phyloP scores from a whole-genome alignment of 2,797 vertebrate species.

The Semotilus atromaculatus region DNA sequence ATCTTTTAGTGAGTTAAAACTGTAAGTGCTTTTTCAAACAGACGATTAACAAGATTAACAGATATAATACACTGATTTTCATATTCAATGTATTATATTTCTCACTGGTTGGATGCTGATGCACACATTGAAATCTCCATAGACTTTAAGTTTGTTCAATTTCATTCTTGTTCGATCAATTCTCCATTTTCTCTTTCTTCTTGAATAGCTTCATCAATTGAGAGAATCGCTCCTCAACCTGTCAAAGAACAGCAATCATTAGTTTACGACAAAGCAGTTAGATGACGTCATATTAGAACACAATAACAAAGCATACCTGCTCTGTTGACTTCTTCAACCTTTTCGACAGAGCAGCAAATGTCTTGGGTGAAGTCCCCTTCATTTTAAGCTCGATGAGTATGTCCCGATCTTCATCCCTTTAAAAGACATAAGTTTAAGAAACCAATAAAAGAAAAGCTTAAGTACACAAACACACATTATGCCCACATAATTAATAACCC shows the following conservation, averaged over 20 bases:
- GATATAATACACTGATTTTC: background rate
- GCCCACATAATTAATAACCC: background rate
- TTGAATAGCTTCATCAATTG: conserved; percentile 96
- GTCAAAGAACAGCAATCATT: conserved; percentile 44
- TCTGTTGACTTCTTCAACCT: conserved; percentile 86
- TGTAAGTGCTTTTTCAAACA: conserved; percentile 37
- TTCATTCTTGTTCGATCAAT: conserved; percentile 37
- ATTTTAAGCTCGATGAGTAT: conserved; percentile 90
- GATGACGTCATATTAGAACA: background rate
- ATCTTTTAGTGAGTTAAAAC: background rate
- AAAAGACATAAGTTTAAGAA: too few relatives aligned
- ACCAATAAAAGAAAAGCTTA: too few relatives aligned
- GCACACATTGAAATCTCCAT: background rate
- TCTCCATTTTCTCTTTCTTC: conserved; percentile 87
- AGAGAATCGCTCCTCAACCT: conserved; percentile 92
- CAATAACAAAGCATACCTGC: conserved; percentile 77
- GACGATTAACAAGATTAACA: background rate
- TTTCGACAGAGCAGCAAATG: conserved; percentile 85
- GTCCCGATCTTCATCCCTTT: conserved; percentile 91
- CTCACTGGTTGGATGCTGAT: too few relatives aligned
- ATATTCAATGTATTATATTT: background rate
- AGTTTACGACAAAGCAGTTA: background rate
- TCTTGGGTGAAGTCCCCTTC: conserved; percentile 88
- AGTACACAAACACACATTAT: background rate
- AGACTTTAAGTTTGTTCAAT: background rate